Percentiles rank a stretch among this genome's conserved stretches.
phyloP scores from a whole-genome alignment of 2,797 vertebrate genomes.

The Tangara arthus region DNA sequence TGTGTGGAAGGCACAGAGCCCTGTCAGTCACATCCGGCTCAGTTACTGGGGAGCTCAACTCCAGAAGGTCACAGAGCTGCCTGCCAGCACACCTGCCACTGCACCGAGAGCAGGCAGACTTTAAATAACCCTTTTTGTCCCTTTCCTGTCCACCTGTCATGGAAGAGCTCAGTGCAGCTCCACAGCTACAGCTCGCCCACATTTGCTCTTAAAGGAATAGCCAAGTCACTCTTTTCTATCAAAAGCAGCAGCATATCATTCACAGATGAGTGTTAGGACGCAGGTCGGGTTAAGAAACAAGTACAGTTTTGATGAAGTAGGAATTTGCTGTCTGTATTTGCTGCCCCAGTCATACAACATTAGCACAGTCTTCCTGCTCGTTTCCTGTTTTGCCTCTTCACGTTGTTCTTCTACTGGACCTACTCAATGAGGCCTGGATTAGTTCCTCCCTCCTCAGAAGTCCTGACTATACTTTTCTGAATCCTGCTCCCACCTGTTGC shows the following conservation, averaged over 20 bases:
- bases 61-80: constrained; percentile 29
- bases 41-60: background rate
- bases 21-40: constrained; percentile 1
- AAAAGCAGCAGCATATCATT: fast-evolving
- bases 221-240: background rate
- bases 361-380: background rate
- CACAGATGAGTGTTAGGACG: background rate
- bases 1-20: background rate
- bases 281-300: background rate
- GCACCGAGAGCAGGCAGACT: background rate
- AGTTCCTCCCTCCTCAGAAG: background rate
- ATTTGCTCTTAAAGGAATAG: background rate
- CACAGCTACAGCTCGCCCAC: background rate
- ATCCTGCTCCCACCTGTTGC: background rate
- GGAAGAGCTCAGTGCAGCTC: background rate
- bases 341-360: background rate
- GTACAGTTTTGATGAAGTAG: background rate
- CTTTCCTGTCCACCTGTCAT: constrained; percentile 54
- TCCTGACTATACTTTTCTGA: background rate
- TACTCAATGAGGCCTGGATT: background rate
- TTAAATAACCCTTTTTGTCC: constrained; percentile 61
- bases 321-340: background rate
- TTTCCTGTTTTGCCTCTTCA: background rate
- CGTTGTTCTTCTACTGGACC: background rate
- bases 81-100: constrained; percentile 59